These are phyloP conservation scores for Rosalia funebris DNA, from an alignment of 2,888 invertebrate genomes.

Conservation along the genomic window DNA sequence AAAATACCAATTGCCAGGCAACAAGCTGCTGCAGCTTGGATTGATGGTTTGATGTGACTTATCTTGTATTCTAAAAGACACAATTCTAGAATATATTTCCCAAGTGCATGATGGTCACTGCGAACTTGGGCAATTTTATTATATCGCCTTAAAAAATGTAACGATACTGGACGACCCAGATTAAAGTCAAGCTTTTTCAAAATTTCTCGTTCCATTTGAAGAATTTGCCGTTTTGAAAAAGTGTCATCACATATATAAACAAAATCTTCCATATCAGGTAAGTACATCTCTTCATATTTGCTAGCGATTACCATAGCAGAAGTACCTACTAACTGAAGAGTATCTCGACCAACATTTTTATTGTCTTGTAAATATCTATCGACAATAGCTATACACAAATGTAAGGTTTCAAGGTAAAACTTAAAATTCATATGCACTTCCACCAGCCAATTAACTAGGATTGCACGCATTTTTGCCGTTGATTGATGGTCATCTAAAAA, in stretches of 20 bases:
- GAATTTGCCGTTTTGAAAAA: conserved; percentile 80
- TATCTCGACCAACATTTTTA: conserved; percentile 53
- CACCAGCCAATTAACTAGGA: conserved; percentile 93
- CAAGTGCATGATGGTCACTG: conserved; percentile 64
- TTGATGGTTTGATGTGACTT: conserved; percentile 82
- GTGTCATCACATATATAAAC: conserved; percentile 91
- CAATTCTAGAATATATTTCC: conserved; percentile 92
- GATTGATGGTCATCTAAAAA: conserved; percentile 78
- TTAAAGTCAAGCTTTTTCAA: conserved; percentile 76
- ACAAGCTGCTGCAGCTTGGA: conserved; percentile 83
- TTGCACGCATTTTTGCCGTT: conserved; percentile 86
- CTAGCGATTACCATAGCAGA: conserved; percentile 90
- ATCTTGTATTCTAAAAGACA: conserved; percentile 83
- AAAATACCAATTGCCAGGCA: conserved; percentile 75
- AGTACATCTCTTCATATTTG: conserved; percentile 95
- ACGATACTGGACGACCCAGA: conserved; percentile 74
- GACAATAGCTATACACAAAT: conserved; percentile 86
- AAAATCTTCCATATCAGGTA: conserved; percentile 88
- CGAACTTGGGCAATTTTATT: conserved; percentile 72
- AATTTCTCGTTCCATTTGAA: conserved; percentile 85
- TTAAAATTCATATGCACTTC: conserved; percentile 91
- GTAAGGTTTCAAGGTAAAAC: conserved; percentile 87
- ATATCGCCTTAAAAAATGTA: conserved; percentile 88
- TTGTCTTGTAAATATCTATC: conserved; percentile 88
- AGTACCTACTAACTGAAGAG: conserved; percentile 87